Evolutionary conservation across 2,797 vertebrate species (phyloP).

Genomic region (Cuculus canorus): DNA sequence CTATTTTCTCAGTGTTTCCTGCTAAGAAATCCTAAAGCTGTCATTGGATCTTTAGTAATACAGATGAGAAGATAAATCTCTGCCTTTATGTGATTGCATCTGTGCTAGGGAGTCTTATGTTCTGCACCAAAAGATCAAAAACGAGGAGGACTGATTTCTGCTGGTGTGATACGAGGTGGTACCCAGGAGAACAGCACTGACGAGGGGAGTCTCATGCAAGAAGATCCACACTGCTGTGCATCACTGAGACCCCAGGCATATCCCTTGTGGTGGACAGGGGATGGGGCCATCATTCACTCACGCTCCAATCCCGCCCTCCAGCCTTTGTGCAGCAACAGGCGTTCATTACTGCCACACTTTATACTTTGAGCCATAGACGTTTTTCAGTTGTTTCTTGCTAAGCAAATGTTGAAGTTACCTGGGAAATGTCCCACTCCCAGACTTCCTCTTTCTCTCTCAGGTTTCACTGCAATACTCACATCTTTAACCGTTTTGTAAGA

Average conservation of each 20-base stretch:
- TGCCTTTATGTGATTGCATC: background rate
- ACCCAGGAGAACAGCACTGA: background rate
- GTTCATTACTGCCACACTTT: background rate
- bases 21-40: background rate
- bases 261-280: background rate
- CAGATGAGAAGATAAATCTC: background rate
- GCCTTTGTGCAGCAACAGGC: background rate
- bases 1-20: background rate
- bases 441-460: background rate
- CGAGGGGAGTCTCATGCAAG: background rate
- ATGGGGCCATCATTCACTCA: background rate
- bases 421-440: background rate
- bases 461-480: background rate
- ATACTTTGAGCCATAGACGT: background rate
- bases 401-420: background rate
- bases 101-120: background rate
- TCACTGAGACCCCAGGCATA: background rate
- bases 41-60: too few relatives aligned
- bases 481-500: background rate
- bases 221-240: background rate
- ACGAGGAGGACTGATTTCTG: background rate
- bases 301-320: background rate
- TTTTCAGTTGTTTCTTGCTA: background rate
- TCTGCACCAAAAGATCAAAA: background rate
- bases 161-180: accelerated